phyloP scores from a whole-genome alignment of 2,888 invertebrate species.

The Eupithecia tripunctaria region DNA sequence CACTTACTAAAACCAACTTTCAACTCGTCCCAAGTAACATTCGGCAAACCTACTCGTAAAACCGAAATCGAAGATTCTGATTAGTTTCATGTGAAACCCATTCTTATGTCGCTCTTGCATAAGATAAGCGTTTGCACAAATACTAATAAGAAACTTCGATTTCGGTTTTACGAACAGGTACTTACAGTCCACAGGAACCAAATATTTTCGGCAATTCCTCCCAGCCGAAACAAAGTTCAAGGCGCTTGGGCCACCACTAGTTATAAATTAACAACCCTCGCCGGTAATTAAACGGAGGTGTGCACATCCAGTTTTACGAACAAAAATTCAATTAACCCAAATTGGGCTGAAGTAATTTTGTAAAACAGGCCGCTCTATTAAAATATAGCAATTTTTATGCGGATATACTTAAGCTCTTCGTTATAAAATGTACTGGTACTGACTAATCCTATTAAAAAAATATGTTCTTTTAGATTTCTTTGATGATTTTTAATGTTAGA shows the following conservation, averaged over 20 bases:
- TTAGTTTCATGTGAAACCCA: no score
- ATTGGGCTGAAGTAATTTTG: slow-evolving; percentile 73
- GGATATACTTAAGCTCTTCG: slow-evolving; percentile 52
- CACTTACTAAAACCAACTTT: not conserved
- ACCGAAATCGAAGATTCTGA: no score
- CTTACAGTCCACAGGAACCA: not conserved
- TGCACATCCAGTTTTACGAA: slow-evolving; percentile 75
- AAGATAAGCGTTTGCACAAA: no score
- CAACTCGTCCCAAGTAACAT: not conserved
- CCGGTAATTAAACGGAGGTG: slow-evolving; percentile 79
- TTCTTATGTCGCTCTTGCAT: no score
- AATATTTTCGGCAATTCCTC: not conserved
- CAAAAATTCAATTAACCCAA: slow-evolving; percentile 81
- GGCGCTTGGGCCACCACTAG: slow-evolving; percentile 25
- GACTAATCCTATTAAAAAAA: slow-evolving; percentile 54
- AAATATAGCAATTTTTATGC: slow-evolving; percentile 64
- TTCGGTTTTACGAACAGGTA: no score
- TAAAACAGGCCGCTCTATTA: slow-evolving; percentile 63
- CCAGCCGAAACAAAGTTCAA: slow-evolving; percentile 13
- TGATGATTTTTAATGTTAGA: slow-evolving; percentile 49
- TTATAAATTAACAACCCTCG: slow-evolving; percentile 82
- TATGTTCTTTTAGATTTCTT: slow-evolving; percentile 42
- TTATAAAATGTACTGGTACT: slow-evolving; percentile 51
- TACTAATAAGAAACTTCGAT: no score
- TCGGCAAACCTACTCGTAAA: not conserved